phyloP scores from a whole-genome alignment of 2,797 vertebrate genomes.

The Apodemus agrarius region DNA sequence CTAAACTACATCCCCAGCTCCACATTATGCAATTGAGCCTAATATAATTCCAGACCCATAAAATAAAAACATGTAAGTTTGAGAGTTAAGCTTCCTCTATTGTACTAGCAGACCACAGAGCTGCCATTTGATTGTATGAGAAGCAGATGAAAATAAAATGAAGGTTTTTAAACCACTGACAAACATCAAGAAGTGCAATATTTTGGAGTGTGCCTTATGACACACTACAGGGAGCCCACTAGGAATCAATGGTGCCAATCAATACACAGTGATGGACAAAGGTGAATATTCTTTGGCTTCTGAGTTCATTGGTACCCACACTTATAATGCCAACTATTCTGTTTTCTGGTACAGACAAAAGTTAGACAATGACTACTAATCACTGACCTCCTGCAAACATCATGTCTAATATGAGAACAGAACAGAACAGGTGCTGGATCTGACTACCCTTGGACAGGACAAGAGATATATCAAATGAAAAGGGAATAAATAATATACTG shows the following conservation, averaged over 20 bases:
- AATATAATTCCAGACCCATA: not conserved
- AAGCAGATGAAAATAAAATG: not conserved
- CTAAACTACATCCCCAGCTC: not conserved
- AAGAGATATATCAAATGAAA: not conserved
- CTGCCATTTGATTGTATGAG: not conserved
- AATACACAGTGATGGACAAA: not conserved
- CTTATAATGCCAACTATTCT: not conserved
- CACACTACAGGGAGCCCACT: not conserved
- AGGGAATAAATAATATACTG: not conserved
- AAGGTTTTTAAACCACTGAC: not conserved
- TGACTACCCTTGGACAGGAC: not conserved
- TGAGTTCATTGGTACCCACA: not conserved
- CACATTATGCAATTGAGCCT: not conserved
- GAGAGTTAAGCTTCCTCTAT: not conserved
- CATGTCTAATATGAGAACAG: not conserved
- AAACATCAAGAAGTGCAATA: not conserved
- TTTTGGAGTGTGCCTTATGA: not conserved
- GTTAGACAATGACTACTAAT: not conserved
- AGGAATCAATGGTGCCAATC: not conserved
- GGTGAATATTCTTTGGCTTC: not conserved
- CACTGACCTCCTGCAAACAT: not conserved
- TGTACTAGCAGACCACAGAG: not conserved
- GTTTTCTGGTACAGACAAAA: not conserved
- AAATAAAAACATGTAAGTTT: conserved; percentile 1
- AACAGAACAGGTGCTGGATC: not conserved